These are phyloP conservation scores for Trinectes maculatus DNA, from an alignment of 2,113 vertebrate species.

Conservation along the genomic window DNA sequence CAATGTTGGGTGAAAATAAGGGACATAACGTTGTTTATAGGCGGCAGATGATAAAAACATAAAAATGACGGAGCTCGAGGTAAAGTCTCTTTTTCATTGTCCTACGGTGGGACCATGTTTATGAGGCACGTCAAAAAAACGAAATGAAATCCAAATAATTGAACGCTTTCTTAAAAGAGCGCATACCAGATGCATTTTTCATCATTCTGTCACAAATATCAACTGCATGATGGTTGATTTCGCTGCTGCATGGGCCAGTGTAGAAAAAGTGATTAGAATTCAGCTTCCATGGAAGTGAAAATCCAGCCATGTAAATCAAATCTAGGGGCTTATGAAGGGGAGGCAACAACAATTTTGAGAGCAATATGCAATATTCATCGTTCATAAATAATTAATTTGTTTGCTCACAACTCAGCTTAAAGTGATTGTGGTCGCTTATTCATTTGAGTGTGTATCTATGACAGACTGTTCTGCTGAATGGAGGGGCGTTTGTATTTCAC, in stretches of 20 bases:
- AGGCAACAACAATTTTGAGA: constrained; percentile 75
- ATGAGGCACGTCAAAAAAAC: constrained; percentile 22
- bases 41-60: constrained; percentile 34
- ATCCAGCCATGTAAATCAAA: constrained; percentile 72
- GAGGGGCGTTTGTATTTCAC: constrained; percentile 61
- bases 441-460: constrained; percentile 62
- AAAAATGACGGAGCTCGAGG: constrained; percentile 7
- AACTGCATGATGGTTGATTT: constrained; percentile 11
- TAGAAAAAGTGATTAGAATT: constrained; percentile 63
- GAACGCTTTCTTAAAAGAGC: not conserved
- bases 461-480: constrained; percentile 49
- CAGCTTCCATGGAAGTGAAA: constrained; percentile 56
- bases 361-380: constrained; percentile 80
- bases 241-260: constrained; percentile 14
- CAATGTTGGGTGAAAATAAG: constrained; percentile 62
- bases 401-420: constrained; percentile 72
- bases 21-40: constrained; percentile 38
- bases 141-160: constrained; percentile 13
- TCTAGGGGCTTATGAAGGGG: constrained; percentile 68
- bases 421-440: constrained; percentile 75
- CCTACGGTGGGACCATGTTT: not conserved
- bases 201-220: constrained; percentile 9
- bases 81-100: not conserved
- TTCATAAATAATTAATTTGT: constrained; percentile 80
- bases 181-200: constrained; percentile 8